Evolutionary conservation across 30 jellyfish, hydroid and myxozoan genomes (phyloP).

Genomic region (Aurelia sp.): DNA sequence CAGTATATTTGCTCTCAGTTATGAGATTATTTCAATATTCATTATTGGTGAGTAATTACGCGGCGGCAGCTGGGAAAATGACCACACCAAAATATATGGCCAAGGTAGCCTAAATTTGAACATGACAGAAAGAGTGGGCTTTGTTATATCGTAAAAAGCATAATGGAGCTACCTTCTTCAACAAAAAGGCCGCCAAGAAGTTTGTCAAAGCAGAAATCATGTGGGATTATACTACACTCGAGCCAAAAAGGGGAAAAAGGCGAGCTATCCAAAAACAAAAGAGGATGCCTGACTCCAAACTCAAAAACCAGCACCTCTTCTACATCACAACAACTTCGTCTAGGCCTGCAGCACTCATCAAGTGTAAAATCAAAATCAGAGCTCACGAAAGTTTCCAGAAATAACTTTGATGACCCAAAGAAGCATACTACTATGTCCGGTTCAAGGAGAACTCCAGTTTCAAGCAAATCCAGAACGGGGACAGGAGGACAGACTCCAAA

Average conservation of each 20-base stretch:
- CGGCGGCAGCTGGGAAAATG: no score
- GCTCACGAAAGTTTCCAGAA: not conserved
- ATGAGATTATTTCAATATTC: no score
- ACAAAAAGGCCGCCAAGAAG: constrained; percentile 37
- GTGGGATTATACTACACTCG: constrained; percentile 34
- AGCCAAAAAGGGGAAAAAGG: constrained; percentile 13
- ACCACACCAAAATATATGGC: no score
- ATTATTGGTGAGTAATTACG: no score
- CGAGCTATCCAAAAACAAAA: constrained; percentile 10
- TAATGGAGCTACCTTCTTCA: not conserved
- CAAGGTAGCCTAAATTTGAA: no score
- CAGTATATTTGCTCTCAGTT: no score
- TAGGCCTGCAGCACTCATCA: no score
- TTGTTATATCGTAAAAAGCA: no score
- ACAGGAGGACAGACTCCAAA: constrained; percentile 23
- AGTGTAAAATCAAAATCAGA: no score
- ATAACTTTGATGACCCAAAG: constrained; percentile 4
- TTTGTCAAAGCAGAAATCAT: constrained; percentile 52
- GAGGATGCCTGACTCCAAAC: constrained; percentile 54
- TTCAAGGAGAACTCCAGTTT: constrained; percentile 32
- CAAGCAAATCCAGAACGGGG: constrained; percentile 13
- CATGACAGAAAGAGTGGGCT: no score
- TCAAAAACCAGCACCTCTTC: constrained; percentile 21
- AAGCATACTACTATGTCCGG: not conserved
- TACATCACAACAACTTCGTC: not conserved